Evolutionary conservation across 2,113 vertebrate genomes (phyloP).

Genomic region (Elanoides forficatus): DNA sequence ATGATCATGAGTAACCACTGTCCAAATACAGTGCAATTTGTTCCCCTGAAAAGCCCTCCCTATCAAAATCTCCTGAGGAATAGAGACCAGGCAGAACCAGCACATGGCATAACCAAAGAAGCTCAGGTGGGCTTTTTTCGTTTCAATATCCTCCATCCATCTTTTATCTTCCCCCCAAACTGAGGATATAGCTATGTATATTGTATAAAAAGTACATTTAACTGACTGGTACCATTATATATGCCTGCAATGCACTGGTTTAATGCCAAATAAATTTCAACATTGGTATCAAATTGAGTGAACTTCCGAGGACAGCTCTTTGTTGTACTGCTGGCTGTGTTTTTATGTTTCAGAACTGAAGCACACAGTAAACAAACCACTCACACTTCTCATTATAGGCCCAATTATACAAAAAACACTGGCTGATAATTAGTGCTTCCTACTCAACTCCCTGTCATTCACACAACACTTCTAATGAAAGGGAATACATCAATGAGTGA

Average conservation of each 20-base stretch:
- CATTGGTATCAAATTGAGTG: not conserved
- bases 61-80: not conserved
- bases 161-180: not conserved
- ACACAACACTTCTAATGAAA: not conserved
- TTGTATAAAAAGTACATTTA: not conserved
- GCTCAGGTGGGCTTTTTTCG: not conserved
- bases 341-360: not conserved
- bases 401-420: not conserved
- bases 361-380: not conserved
- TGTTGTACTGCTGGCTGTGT: not conserved
- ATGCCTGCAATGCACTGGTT: not conserved
- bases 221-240: not conserved
- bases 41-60: not conserved
- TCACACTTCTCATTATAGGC: not conserved
- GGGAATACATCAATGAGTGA: not conserved
- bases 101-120: not conserved
- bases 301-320: not conserved
- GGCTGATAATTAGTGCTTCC: not conserved
- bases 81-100: not conserved
- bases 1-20: not conserved
- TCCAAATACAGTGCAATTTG: not conserved
- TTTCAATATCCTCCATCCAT: not conserved
- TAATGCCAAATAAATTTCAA: not conserved
- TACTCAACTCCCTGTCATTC: not conserved
- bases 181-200: not conserved